Conservation (phyloP, 2,888 invertebrate genomes). For the Cheilosia pagana region DNA sequence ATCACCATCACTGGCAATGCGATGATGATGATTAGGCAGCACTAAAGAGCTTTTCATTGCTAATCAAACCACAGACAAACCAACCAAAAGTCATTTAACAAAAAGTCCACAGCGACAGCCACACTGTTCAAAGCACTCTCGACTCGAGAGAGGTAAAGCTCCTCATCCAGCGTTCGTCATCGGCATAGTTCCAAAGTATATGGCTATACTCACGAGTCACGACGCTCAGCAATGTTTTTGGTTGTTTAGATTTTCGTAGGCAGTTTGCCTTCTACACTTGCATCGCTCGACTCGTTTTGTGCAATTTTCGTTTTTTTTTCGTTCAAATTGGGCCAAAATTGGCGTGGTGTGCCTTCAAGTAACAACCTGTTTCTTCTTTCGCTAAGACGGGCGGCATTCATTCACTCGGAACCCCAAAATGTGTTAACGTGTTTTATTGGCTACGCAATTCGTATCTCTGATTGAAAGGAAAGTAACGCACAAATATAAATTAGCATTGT, state of each 20-base stretch:
- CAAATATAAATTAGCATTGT: constrained; percentile 49
- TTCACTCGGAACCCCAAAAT: constrained; percentile 9
- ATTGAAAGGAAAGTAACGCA: constrained; percentile 47
- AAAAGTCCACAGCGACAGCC: not conserved
- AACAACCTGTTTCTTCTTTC: constrained; percentile 46
- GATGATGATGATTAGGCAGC: constrained; percentile 4
- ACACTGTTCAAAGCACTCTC: constrained; percentile 52
- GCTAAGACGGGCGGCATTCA: constrained; percentile 1
- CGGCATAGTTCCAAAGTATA: constrained; percentile 48
- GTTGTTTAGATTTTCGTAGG: constrained; percentile 59
- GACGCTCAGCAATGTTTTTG: constrained; percentile 8
- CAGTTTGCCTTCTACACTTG: constrained; percentile 54
- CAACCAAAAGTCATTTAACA: not conserved
- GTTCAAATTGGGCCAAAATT: constrained; percentile 56
- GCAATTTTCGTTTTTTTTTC: constrained; percentile 11
- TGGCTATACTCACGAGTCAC: not conserved
- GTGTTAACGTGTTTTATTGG: constrained; percentile 27
- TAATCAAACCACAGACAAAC: not conserved
- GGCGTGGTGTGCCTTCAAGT: constrained; percentile 30
- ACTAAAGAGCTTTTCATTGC: constrained; percentile 5
- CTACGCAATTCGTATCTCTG: not conserved
- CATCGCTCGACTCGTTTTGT: constrained; percentile 30
- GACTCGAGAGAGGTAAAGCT: constrained; percentile 40
- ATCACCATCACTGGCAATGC: not conserved
- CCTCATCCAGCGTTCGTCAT: constrained; percentile 55